Base-by-base conservation (phyloP, 2,888 invertebrate species). In the Scaptomyza tumidula region DNA sequence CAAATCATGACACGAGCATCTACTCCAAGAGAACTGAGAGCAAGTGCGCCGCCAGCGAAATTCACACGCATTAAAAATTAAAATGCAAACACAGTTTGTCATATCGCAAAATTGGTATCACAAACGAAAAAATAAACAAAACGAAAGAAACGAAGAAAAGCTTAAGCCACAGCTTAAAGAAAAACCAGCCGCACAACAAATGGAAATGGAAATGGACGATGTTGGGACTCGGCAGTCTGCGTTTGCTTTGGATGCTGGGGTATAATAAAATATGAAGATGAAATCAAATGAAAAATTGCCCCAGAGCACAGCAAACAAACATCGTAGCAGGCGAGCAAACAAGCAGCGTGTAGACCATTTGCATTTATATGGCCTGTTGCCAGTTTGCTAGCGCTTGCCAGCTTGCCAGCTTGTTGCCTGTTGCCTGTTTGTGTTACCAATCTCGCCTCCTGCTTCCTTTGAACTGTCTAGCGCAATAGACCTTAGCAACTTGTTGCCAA, bases 11-110 rank as follows among this genome's bases (percentile, higher is more conserved):
- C 85, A 83, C 86, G 79, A 80, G 86, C 86, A 85, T 85, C 88
- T 82, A 62, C 48, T 43, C 50, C 53, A 56, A 39, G 53, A 59
- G 61, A 68, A 74, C 69, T 43, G 45, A 60, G 57, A 72, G 77
- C 75, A 71, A 77, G 69, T 77, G 73, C 78, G 81, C 89, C 88
- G 87, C 87, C 70, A 87, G 86, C 86, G 41, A 82, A 87, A 85
- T 90, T 90, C 90, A 90, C 90, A 90, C 90, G 90, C 90, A 90
- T 82, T 86, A 86, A 85, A 88, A 87, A 88, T 86, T 81, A 86
- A 86, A 86, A 88, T 86, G 87, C 88, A 88, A 88, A 88, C 89
- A 84, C 74, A 80, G 87, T 84, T 88, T 83, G 82, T 89, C 86
- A 86, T 88, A 88, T 88, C 90, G 84, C 76, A 61, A 74, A 89